These are phyloP conservation scores for Lepetodrilus schrolli DNA, from an alignment of 2,888 invertebrate species.

Conservation along the genomic window DNA sequence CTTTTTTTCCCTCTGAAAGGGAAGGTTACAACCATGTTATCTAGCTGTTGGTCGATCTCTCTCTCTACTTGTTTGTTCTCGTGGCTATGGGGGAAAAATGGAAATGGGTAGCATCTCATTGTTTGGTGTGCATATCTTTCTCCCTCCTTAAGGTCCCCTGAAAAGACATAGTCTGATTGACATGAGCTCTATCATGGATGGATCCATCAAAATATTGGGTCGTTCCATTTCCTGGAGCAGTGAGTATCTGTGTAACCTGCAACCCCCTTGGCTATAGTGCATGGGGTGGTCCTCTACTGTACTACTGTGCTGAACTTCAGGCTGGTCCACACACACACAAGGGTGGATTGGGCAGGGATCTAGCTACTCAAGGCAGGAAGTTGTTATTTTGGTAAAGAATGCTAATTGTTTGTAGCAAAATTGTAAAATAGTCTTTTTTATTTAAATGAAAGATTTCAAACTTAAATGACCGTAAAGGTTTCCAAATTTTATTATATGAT, in stretches of 20 bases:
- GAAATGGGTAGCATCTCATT: neutral
- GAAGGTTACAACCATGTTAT: no score
- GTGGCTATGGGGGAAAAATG: no score
- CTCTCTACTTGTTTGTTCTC: no score
- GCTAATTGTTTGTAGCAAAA: no score
- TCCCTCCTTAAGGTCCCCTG: conserved; percentile 42
- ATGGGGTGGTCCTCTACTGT: conserved; percentile 21
- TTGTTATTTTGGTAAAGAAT: no score
- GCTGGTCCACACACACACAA: neutral
- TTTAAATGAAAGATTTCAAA: no score
- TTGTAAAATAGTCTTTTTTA: no score
- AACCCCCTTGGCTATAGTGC: conserved; percentile 14
- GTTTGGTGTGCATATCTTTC: conserved; percentile 16
- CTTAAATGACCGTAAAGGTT: no score
- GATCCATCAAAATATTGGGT: conserved; percentile 49
- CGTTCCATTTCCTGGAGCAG: conserved; percentile 49
- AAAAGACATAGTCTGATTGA: conserved; percentile 51
- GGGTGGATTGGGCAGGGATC: neutral
- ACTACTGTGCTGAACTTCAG: neutral
- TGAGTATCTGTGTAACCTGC: conserved; percentile 39
- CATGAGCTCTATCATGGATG: conserved; percentile 46
- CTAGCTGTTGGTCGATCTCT: no score
- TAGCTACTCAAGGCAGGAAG: no score
- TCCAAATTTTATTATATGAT: no score
- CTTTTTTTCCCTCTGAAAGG: no score